Percentiles rank a stretch among this genome's conserved stretches.
phyloP scores from a whole-genome alignment of 2,888 invertebrate genomes.

The Anarsia innoxiella region DNA sequence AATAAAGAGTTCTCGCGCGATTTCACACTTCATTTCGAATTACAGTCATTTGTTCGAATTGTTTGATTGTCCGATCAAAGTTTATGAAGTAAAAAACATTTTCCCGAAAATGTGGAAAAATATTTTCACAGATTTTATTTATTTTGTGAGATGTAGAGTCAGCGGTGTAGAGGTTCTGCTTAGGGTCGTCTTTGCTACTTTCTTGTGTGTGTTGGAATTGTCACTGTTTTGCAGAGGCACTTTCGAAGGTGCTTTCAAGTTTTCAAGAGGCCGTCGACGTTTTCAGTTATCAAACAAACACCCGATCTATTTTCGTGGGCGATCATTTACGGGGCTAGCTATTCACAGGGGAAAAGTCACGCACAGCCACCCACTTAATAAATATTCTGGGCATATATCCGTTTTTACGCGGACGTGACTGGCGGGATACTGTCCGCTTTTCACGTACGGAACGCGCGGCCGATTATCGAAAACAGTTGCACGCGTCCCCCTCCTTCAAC shows the following conservation, averaged over 20 bases:
- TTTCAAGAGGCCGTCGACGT: slow-evolving; percentile 33
- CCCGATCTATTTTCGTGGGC: slow-evolving; percentile 57
- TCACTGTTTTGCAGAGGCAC: no score
- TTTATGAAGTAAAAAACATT: no score
- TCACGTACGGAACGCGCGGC: slow-evolving; percentile 74
- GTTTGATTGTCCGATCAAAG: no score
- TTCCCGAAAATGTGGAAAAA: no score
- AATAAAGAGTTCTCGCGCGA: slow-evolving; percentile 36
- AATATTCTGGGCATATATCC: slow-evolving; percentile 78
- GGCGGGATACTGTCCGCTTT: slow-evolving; percentile 69
- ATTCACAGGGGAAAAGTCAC: slow-evolving; percentile 73
- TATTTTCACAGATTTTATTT: background rate
- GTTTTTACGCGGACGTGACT: slow-evolving; percentile 75
- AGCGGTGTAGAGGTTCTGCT: background rate
- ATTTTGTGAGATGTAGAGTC: background rate
- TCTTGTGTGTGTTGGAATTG: slow-evolving; percentile 10
- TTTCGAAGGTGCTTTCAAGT: no score
- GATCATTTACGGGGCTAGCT: slow-evolving; percentile 64
- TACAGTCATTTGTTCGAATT: no score
- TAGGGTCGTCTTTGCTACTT: background rate
- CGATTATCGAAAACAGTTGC: slow-evolving; percentile 75
- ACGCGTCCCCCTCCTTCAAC: slow-evolving; percentile 71
- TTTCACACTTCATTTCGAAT: slow-evolving; percentile 33
- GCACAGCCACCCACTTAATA: slow-evolving; percentile 76
- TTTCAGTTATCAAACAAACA: slow-evolving; percentile 63